Conservation (phyloP, 2,888 invertebrate genomes). For the Cetonia aurata region DNA sequence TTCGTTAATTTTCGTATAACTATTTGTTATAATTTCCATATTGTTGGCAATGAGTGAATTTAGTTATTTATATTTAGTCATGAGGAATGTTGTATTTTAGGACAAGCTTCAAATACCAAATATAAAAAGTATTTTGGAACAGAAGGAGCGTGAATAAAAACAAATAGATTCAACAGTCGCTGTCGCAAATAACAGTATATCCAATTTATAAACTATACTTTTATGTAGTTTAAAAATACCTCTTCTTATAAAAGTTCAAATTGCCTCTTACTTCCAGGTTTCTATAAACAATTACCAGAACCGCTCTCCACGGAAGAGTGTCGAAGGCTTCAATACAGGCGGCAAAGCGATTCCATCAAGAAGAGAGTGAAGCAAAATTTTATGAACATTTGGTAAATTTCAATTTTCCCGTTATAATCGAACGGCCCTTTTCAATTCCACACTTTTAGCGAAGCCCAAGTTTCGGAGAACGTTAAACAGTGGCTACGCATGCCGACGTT, state of each 20-base stretch:
- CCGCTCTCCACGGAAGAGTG: slow-evolving; percentile 71
- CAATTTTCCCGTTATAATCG: neutral
- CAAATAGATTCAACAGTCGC: too few species aligned
- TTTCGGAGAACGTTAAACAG: slow-evolving; percentile 74
- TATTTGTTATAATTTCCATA: too few species aligned
- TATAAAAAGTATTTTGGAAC: too few species aligned
- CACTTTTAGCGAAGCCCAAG: slow-evolving; percentile 72
- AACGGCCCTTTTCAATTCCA: neutral
- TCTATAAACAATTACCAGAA: slow-evolving; percentile 74
- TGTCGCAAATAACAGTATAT: too few species aligned
- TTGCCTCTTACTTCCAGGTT: slow-evolving; percentile 65
- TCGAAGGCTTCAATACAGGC: slow-evolving; percentile 71
- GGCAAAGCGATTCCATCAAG: slow-evolving; percentile 73
- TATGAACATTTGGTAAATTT: slow-evolving; percentile 72
- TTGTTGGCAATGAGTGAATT: too few species aligned
- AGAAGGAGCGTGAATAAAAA: too few species aligned
- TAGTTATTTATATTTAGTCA: too few species aligned
- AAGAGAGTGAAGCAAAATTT: slow-evolving; percentile 73
- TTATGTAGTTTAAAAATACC: neutral
- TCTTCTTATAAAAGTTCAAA: slow-evolving; percentile 10
- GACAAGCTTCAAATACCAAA: too few species aligned
- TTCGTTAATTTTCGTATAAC: too few species aligned
- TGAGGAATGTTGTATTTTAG: too few species aligned
- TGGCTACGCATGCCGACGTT: slow-evolving; percentile 79
- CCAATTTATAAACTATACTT: too few species aligned